Percentiles rank a stretch among this genome's conserved stretches.
Conservation (phyloP, 2,888 invertebrate species). For the Mycalesis mineus region DNA sequence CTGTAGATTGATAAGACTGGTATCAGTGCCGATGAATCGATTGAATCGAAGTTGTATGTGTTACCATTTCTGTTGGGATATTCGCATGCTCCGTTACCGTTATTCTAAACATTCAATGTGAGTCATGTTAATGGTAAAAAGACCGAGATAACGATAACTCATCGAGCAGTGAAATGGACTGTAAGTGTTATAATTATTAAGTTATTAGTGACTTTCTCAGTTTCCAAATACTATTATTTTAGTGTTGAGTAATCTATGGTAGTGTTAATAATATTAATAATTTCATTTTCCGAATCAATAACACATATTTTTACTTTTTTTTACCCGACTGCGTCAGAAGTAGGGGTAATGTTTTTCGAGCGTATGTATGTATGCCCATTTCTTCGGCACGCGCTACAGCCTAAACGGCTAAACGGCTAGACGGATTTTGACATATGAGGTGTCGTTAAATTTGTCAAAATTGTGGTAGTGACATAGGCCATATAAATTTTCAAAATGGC, state of each 20-base stretch:
- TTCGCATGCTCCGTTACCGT: neutral
- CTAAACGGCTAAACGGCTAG: too few species aligned
- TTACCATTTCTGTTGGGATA: neutral
- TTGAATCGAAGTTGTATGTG: neutral
- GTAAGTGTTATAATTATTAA: neutral
- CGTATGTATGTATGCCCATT: too few species aligned
- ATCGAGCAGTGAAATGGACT: neutral
- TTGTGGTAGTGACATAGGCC: too few species aligned
- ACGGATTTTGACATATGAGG: too few species aligned
- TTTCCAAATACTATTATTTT: neutral
- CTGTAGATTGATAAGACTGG: neutral
- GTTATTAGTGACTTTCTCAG: neutral
- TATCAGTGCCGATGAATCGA: neutral
- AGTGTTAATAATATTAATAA: neutral
- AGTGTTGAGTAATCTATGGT: neutral
- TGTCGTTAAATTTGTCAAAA: too few species aligned
- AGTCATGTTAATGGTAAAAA: too few species aligned
- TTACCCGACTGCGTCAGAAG: too few species aligned
- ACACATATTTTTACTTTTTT: too few species aligned
- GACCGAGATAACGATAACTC: neutral
- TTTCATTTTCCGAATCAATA: neutral
- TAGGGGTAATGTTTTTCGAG: too few species aligned
- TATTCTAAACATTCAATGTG: too few species aligned
- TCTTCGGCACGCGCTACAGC: too few species aligned
- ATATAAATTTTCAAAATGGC: too few species aligned